phyloP scores from a whole-genome alignment of 2,888 invertebrate genomes.

The Phytoseiulus persimilis region DNA sequence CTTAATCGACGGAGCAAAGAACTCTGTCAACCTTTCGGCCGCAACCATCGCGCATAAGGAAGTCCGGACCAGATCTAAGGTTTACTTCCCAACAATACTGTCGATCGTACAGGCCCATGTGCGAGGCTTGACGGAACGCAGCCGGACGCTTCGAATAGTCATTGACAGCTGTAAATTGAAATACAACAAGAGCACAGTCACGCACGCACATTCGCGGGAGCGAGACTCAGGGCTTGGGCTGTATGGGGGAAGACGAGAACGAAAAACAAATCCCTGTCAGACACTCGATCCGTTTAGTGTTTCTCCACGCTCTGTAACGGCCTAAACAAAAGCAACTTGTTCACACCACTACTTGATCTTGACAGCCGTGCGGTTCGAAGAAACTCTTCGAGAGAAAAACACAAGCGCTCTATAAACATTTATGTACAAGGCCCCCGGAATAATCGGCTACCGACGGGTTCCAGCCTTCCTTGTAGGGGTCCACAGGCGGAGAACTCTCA shows the following conservation, averaged over 20 bases:
- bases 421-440: not conserved
- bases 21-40: not conserved
- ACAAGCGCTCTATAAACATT: not conserved
- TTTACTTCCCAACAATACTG: not conserved
- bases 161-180: not conserved
- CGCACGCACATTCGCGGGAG: not conserved
- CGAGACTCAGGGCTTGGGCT: not conserved
- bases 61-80: not conserved
- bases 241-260: not conserved
- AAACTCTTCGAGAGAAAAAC: not conserved
- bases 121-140: not conserved
- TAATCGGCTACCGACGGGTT: not conserved
- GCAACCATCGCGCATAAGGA: not conserved
- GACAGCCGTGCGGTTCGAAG: not conserved
- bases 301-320: not conserved
- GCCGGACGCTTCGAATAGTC: not conserved
- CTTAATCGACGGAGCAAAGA: not conserved
- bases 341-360: not conserved
- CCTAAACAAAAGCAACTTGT: slow-evolving; percentile 5
- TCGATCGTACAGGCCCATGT: not conserved
- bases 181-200: not conserved
- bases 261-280: not conserved
- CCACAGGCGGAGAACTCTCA: not conserved
- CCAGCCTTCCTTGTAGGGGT: not conserved
- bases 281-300: not conserved